Evolutionary conservation across 1,140 invertebrate species (phyloP).

Genomic region (Lordiphosa collinella): DNA sequence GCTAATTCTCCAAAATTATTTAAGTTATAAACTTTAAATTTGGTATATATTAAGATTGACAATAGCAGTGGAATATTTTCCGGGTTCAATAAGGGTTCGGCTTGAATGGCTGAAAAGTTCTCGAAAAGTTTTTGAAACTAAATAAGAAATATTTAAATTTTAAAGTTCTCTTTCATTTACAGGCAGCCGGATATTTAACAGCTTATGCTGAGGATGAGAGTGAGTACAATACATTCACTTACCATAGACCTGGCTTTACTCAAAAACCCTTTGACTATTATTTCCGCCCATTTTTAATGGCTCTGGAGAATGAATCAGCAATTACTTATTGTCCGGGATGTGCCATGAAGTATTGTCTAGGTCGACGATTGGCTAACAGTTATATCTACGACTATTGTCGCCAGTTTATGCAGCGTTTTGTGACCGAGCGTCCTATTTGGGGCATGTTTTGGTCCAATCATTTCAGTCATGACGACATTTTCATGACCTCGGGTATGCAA

Average conservation of each 20-base stretch:
- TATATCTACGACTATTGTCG: conserved; percentile 81
- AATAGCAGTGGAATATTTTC: too few relatives aligned
- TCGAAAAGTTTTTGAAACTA: too few relatives aligned
- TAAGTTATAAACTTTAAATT: too few relatives aligned
- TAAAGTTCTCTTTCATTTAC: too few relatives aligned
- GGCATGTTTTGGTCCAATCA: conserved; percentile 87
- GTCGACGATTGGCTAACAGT: conserved; percentile 82
- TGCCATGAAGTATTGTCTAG: conserved; percentile 80
- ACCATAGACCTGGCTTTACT: conserved; percentile 87
- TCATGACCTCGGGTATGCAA: conserved; percentile 85
- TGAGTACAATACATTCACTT: conserved; percentile 89
- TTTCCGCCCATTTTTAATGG: conserved; percentile 86
- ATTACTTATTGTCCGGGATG: conserved; percentile 81
- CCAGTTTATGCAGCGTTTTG: conserved; percentile 81
- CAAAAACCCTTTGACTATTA: conserved; percentile 91
- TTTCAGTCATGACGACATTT: conserved; percentile 88
- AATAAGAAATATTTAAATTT: too few relatives aligned
- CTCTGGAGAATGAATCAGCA: conserved; percentile 78
- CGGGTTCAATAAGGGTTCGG: too few relatives aligned
- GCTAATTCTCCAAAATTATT: too few relatives aligned
- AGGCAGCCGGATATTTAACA: conserved; percentile 85
- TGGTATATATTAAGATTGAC: too few relatives aligned
- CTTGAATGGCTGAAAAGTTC: too few relatives aligned
- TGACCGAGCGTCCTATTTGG: conserved; percentile 82
- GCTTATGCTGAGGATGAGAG: conserved; percentile 89